phyloP scores from a whole-genome alignment of 1,140 invertebrate genomes.

The Streblospio benedicti region DNA sequence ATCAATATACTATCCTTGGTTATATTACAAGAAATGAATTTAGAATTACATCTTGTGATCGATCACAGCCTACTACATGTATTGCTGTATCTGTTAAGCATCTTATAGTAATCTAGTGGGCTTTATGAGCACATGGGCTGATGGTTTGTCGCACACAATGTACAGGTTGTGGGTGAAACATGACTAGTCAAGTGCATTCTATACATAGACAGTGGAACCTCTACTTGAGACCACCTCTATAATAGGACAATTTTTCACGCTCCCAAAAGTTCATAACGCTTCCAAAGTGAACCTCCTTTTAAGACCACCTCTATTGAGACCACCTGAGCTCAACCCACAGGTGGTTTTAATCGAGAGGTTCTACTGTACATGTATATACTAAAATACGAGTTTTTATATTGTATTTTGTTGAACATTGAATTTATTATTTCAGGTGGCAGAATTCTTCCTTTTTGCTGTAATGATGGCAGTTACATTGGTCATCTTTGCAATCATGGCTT shows the following conservation, averaged over 20 bases:
- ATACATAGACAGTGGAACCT: neutral
- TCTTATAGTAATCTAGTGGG: no score
- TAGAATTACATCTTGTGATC: no score
- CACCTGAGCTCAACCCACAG: no score
- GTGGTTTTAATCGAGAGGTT: neutral
- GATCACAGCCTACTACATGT: no score
- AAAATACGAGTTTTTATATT: neutral
- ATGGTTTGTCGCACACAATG: no score
- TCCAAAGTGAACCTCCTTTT: neutral
- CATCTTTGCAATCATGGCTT: constrained; percentile 68
- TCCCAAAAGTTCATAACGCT: neutral
- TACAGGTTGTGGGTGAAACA: no score
- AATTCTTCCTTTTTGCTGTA: constrained; percentile 80
- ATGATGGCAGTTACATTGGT: constrained; percentile 75
- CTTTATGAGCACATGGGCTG: no score
- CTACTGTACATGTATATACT: neutral
- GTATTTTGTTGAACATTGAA: neutral
- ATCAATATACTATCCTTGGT: no score
- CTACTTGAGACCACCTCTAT: neutral
- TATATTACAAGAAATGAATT: no score
- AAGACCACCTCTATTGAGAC: neutral
- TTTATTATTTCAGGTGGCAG: constrained; percentile 58
- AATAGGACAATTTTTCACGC: neutral
- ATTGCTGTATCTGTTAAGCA: no score
- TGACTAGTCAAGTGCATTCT: no score